Evolutionary conservation across 2,113 vertebrate genomes (phyloP).

Genomic region (Coryphaenoides rupestris): DNA sequence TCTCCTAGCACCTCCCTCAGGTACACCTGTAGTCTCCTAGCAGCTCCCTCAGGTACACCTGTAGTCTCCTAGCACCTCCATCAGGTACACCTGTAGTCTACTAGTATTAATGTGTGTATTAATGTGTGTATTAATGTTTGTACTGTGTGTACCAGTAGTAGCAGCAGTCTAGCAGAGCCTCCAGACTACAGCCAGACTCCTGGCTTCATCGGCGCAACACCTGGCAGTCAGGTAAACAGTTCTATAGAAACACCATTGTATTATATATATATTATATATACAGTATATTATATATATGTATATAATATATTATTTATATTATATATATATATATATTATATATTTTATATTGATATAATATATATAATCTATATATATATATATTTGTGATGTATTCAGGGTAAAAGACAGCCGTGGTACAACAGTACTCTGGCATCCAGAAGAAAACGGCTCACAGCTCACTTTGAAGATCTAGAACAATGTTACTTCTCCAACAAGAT

Average conservation of each 20-base stretch:
- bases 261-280: neutral
- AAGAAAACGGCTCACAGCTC: conserved; percentile 92
- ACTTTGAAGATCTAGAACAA: conserved; percentile 97
- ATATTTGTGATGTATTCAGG: too few relatives aligned
- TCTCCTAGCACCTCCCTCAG: too few relatives aligned
- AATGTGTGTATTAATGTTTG: neutral
- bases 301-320: neutral
- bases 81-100: too few relatives aligned
- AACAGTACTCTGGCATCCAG: conserved; percentile 93
- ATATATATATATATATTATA: too few relatives aligned
- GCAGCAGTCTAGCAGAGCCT: conserved; percentile 91
- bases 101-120: too few relatives aligned
- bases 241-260: too few relatives aligned
- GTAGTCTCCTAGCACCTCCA: too few relatives aligned
- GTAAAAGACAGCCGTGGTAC: conserved; percentile 95
- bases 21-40: too few relatives aligned
- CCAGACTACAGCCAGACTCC: conserved; percentile 90
- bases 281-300: too few relatives aligned
- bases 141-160: conserved; percentile 43
- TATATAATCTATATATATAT: too few relatives aligned
- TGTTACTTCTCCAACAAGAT: conserved; percentile 98
- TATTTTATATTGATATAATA: too few relatives aligned
- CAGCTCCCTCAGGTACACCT: too few relatives aligned
- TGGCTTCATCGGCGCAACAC: conserved; percentile 88
- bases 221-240: conserved; percentile 70